These are phyloP conservation scores for Mixornis gularis DNA, from an alignment of 2,113 vertebrate species.

Conservation along the genomic window DNA sequence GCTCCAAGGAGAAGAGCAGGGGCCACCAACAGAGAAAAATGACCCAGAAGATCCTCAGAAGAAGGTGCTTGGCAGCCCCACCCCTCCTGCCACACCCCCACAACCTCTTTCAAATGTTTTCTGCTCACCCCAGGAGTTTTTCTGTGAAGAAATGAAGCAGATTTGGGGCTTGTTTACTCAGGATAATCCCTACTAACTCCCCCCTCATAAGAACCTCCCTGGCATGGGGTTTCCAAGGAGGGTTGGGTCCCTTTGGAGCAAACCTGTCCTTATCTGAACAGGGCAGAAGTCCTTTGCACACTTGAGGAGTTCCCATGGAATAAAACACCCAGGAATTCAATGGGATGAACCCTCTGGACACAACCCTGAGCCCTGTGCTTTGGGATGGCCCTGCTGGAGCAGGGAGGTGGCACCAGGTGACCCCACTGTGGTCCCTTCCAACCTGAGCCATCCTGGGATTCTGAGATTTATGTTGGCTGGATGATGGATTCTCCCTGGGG, in stretches of 20 bases:
- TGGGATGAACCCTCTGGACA: not conserved
- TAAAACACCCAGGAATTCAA: not conserved
- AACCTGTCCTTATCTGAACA: not conserved
- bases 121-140: not conserved
- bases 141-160: not conserved
- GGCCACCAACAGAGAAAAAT: not conserved
- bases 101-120: not conserved
- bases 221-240: not conserved
- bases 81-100: accelerated
- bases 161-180: not conserved
- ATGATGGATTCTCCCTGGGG: not conserved
- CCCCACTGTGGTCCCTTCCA: not conserved
- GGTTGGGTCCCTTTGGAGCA: not conserved
- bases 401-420: not conserved
- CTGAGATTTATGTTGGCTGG: not conserved
- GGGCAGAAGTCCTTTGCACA: not conserved
- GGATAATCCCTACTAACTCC: not conserved
- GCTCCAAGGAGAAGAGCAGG: not conserved
- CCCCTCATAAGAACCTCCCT: accelerated
- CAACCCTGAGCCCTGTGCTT: not conserved
- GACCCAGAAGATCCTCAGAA: not conserved
- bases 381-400: not conserved
- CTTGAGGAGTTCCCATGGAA: not conserved
- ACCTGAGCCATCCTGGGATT: not conserved
- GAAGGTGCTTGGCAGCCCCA: not conserved